Evolutionary conservation across 2,113 vertebrate genomes (phyloP), one percentile per base, ranked within the genome.

Genomic region (Smithornis capensis): DNA sequence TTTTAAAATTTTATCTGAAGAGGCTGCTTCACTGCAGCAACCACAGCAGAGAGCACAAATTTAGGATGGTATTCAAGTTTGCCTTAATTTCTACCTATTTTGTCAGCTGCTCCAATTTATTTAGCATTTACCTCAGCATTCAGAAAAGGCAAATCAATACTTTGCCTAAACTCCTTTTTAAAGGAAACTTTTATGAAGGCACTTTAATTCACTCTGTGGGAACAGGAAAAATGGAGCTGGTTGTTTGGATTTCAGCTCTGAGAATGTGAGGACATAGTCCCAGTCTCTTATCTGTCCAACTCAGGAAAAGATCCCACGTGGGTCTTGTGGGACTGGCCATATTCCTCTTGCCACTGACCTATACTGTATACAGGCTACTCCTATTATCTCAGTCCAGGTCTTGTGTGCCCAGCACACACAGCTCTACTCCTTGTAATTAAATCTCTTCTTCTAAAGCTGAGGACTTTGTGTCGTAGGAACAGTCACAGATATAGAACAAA

Each of bases 181-280:
- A 75, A 87, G 42, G 11, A 4, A 59, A 23, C 27, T 81, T 90
- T 60, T 90, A 28, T 65, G n/a, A 64, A 83, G 16, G 12, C 11
- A 29, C 21, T 64, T 3, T 10, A 17, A 9, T 69, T 71, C 14
- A 1, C 3, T 45, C 19, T 21, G 13, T 49, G 42, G 38, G 8
- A 85, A 27, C 8, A 37, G 27, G 40, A 81, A 8, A 31, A 88
- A 37, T 6, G 19, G 8, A 73, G 28, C 53, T 4, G 3, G 4
- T 29, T 67, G 24, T 38, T 65, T 57, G 53, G 18, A 23, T 19
- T 40, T 11, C 7, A 74, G n/a, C 35, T 70, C 4, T 42, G 4
- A 1, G 5, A 42, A 27, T 10, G 24, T 2, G 2, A 53, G 28
- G 56, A 33, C 0, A 2, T 0, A 1, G 13, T 59, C 45, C 14